Conservation (phyloP, 2,797 vertebrate species). For the Danio jaintianensis region DNA sequence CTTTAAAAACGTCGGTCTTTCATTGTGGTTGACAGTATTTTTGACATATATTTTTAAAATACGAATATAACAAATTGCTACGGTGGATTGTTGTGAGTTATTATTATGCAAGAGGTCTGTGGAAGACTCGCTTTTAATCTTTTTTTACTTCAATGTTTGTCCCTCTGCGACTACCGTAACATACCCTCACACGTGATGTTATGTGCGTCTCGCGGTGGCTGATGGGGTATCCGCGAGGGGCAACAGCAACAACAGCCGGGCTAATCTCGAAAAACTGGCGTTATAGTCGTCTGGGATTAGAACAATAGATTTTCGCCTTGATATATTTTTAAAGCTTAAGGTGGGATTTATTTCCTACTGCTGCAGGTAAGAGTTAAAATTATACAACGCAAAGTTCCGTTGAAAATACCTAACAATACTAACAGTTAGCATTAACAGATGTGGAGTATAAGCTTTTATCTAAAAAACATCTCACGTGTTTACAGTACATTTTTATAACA, state of each 20-base stretch:
- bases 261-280: neutral
- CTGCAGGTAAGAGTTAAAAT: constrained; percentile 21
- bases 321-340: neutral
- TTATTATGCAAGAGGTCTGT: neutral
- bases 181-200: neutral
- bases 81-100: no score
- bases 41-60: no score
- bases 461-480: neutral
- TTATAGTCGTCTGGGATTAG: neutral
- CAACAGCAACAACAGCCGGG: neutral
- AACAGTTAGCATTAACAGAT: neutral
- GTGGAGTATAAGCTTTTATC: neutral
- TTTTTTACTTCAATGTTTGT: neutral
- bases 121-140: neutral
- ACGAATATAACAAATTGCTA: no score
- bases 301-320: neutral
- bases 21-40: neutral
- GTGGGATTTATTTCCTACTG: neutral
- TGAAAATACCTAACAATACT: neutral
- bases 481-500: neutral
- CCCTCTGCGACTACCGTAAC: neutral
- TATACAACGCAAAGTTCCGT: neutral
- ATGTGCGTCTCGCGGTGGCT: constrained; percentile 2
- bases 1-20: neutral
- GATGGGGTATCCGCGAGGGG: neutral